Percentiles rank a stretch among this genome's conserved stretches.
phyloP scores from a whole-genome alignment of 1,140 invertebrate genomes.

The Laupala kohalensis region DNA sequence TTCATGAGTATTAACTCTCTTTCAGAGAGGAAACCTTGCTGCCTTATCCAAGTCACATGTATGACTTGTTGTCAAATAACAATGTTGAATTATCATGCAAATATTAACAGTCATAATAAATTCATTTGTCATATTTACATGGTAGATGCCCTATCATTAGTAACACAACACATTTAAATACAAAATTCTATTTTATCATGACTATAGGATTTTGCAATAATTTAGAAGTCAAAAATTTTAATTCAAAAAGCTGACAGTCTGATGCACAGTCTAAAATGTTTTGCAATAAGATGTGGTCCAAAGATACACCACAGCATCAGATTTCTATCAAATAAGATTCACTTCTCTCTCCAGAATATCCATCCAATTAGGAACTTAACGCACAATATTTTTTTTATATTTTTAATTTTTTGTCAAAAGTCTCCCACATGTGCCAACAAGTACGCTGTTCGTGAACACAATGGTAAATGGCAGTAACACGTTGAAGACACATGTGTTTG shows the following conservation, averaged over 20 bases:
- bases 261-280: background rate
- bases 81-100: background rate
- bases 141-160: background rate
- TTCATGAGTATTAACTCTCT: conserved; percentile 3
- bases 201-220: background rate
- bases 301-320: background rate
- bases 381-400: conserved; percentile 5
- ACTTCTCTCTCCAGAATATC: background rate
- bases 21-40: conserved; percentile 2
- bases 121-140: background rate
- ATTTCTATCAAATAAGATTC: background rate
- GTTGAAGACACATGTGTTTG: conserved; percentile 14
- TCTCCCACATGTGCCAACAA: conserved; percentile 2
- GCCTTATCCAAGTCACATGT: background rate
- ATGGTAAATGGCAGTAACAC: conserved; percentile 14
- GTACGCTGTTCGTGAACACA: background rate
- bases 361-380: conserved; percentile 9
- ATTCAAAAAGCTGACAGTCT: background rate
- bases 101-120: background rate
- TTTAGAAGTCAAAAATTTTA: background rate
- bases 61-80: background rate
- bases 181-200: background rate
- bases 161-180: background rate
- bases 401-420: conserved; percentile 8
- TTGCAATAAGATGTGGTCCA: background rate